phyloP scores from a whole-genome alignment of 1,140 invertebrate species.

The Metopolophium dirhodum region DNA sequence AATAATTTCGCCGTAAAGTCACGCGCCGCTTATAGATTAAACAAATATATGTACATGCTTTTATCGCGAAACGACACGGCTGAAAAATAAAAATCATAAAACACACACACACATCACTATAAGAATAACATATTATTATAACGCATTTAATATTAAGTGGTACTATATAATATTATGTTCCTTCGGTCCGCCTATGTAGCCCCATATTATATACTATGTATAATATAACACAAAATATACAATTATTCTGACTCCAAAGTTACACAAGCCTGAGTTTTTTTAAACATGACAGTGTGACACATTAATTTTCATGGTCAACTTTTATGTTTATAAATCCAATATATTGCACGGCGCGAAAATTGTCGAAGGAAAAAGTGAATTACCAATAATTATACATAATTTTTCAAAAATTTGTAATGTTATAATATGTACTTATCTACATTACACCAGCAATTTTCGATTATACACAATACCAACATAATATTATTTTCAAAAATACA shows the following conservation, averaged over 20 bases:
- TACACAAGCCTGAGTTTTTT: too few species aligned
- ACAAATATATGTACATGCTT: not conserved
- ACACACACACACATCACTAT: not conserved
- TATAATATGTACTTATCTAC: too few species aligned
- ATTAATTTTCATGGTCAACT: not conserved
- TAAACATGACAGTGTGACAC: not conserved
- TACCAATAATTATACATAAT: not conserved
- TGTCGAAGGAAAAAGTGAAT: not conserved
- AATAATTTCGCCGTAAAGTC: conserved; percentile 28
- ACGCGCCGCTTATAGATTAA: conserved; percentile 32
- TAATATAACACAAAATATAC: too few species aligned
- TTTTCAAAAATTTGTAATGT: not conserved
- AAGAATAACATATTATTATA: conserved; percentile 1
- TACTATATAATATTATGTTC: not conserved
- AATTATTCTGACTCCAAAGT: too few species aligned
- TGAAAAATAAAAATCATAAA: conserved; percentile 26
- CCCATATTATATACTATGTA: not conserved
- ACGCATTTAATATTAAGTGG: not conserved
- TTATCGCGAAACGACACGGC: conserved; percentile 27
- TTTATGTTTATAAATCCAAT: not conserved
- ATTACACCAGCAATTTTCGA: not conserved
- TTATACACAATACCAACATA: not conserved
- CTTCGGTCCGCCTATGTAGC: not conserved
- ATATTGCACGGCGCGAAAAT: not conserved
- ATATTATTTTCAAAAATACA: not conserved